Percentiles rank a stretch among this genome's conserved stretches.
Conservation (phyloP, 2,113 vertebrate species). For the Phainopepla nitens region DNA sequence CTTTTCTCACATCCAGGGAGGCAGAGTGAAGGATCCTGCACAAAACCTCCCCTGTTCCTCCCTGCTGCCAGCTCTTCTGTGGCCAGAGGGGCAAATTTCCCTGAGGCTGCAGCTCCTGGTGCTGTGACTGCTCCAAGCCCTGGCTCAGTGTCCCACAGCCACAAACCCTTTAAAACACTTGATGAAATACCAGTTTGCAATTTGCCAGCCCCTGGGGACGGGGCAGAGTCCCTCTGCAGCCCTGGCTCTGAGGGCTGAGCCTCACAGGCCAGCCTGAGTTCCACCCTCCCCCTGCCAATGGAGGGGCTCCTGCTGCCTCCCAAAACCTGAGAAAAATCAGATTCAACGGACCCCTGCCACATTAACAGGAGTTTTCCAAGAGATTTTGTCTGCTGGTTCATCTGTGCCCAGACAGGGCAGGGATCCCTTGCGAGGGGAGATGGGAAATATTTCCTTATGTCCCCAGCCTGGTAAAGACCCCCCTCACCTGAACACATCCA, state of each 20-base stretch:
- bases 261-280: not conserved
- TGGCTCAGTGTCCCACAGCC: not conserved
- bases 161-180: accelerated
- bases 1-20: not conserved
- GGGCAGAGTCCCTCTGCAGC: not conserved
- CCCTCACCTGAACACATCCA: not conserved
- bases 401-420: not conserved
- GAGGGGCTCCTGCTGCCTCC: not conserved
- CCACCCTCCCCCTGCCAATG: accelerated
- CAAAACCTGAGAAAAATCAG: accelerated
- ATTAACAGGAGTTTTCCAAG: not conserved
- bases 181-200: not conserved
- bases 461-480: not conserved
- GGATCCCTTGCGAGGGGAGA: not conserved
- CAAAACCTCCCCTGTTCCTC: not conserved
- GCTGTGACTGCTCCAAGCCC: not conserved
- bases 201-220: accelerated
- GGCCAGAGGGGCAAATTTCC: not conserved
- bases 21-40: not conserved
- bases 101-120: accelerated
- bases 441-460: not conserved
- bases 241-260: not conserved
- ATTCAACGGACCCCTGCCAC: accelerated
- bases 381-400: not conserved
- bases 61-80: not conserved